Base-by-base conservation (phyloP, 2,797 vertebrate species). In the Bryconaethiops microstoma region DNA sequence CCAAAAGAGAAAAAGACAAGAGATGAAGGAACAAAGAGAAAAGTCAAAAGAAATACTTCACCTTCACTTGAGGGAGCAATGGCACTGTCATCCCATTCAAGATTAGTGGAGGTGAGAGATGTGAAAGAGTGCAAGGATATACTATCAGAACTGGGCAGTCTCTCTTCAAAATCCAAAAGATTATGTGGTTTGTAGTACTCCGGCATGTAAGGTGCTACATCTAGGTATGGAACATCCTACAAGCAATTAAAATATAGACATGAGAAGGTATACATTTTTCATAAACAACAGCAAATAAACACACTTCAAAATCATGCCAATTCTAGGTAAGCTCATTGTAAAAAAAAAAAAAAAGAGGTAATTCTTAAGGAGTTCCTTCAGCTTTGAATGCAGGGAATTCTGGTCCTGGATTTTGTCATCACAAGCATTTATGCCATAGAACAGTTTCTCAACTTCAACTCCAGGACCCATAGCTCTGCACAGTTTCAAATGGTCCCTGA, bases 171-270 rank as follows among this genome's bases (percentile, higher is more conserved):
- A 92, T 99, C 98, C 86, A 99, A 90, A 85, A 99, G 93, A 90
- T 98, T 96, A 62, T 97, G 96, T 6, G 98, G 98, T 85, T 99
- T 99, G 92, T 99, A 99, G 92, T 99, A 99, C 67, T 99, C 98
- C 0, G 98, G 98, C 98, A 99, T 99, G 92, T 99, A 99, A 0
- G 98, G 97, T 1, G 98, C 97, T 90, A 99, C 92, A 23, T 99
- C 98, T 86, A 99, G 89, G 86, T 99, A 99, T 0, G 98, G 98
- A 48, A 95, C 97, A 0, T 99, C 98, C 98, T 99, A 71, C 16
- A 5, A 70, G 10, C n/a, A 67, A 62, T 25, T 6, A 42, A 75
- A 82, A 76, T 48, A 72, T 0, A 54, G 9, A 6, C 39, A 71
- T 14, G 0, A 73, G 17, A 83, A 52, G 74, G 65, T 4, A 71